Evolutionary conservation across 2,113 vertebrate genomes (phyloP).

Genomic region (Xiphophorus couchianus): DNA sequence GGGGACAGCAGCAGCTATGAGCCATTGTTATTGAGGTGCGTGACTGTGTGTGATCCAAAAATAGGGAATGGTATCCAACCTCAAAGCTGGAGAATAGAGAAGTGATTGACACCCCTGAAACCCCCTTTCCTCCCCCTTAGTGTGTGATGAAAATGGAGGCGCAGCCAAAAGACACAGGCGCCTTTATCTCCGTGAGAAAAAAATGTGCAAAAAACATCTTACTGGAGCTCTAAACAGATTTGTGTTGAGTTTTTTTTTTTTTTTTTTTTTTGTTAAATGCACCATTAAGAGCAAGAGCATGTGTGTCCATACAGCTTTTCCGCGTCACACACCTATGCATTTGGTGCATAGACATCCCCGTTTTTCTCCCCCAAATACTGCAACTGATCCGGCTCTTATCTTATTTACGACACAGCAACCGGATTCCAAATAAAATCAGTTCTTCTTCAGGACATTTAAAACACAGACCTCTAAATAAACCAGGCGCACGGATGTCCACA

Average conservation of each 20-base stretch:
- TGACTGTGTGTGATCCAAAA: conserved; percentile 50
- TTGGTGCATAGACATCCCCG: conserved; percentile 67
- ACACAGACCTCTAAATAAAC: conserved; percentile 7
- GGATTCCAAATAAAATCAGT: conserved; percentile 2
- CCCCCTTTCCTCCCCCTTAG: not conserved
- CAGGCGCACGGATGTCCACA: conserved; percentile 18
- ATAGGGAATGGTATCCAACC: conserved; percentile 70
- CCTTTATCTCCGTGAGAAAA: conserved; percentile 52
- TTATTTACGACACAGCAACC: conserved; percentile 10
- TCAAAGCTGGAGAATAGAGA: conserved; percentile 39
- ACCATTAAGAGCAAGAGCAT: not conserved
- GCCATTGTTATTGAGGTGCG: conserved; percentile 55
- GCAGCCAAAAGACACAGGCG: conserved; percentile 12
- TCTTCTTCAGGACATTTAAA: not conserved
- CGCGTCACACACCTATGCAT: conserved; percentile 38
- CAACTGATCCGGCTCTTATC: conserved; percentile 38
- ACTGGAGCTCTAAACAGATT: conserved; percentile 11
- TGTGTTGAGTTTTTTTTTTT: conserved; percentile 15
- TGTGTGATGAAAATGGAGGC: conserved; percentile 55
- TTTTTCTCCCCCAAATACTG: conserved; percentile 16
- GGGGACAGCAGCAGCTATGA: conserved; percentile 26
- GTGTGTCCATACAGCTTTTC: conserved; percentile 1
- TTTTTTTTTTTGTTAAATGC: conserved; percentile 12
- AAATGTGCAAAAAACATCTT: not conserved
- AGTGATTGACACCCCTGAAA: conserved; percentile 58